Conservation (phyloP, 2,113 vertebrate genomes). For the Notothenia rossii region DNA sequence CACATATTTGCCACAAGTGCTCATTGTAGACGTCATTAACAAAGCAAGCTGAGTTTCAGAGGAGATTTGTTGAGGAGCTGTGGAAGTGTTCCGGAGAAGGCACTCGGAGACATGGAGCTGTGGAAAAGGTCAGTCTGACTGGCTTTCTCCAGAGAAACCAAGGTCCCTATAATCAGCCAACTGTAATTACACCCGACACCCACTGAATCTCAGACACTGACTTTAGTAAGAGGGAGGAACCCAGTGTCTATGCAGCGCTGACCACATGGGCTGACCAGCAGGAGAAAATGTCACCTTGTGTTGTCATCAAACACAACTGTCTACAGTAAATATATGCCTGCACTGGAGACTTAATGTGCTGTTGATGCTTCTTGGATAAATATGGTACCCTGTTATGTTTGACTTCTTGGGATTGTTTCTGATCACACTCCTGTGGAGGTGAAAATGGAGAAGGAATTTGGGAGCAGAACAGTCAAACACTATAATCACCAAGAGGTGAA, state of each 20-base stretch:
- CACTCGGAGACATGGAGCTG: neutral
- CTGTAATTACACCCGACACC: slow-evolving; percentile 57
- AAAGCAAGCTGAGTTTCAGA: neutral
- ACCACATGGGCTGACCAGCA: slow-evolving; percentile 50
- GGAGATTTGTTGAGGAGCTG: slow-evolving; percentile 22
- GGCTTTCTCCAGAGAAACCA: slow-evolving; percentile 28
- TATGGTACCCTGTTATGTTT: neutral
- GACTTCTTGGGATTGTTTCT: neutral
- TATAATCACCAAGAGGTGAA: slow-evolving; percentile 24
- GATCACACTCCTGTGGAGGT: neutral
- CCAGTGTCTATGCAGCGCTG: slow-evolving; percentile 41
- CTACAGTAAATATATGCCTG: slow-evolving; percentile 40
- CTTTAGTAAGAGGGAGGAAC: slow-evolving; percentile 67
- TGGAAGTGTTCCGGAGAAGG: neutral
- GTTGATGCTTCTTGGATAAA: neutral
- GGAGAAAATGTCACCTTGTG: slow-evolving; percentile 40
- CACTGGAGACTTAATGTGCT: neutral
- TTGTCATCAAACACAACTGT: slow-evolving; percentile 46
- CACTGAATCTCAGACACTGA: slow-evolving; percentile 47
- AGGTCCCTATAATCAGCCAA: slow-evolving; percentile 52
- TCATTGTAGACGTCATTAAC: slow-evolving; percentile 7
- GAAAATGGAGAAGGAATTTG: neutral
- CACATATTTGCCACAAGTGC: slow-evolving; percentile 10
- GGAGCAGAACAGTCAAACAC: slow-evolving; percentile 19
- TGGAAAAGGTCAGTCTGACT: slow-evolving; percentile 22